Evolutionary conservation across 2,888 invertebrate species (phyloP).

Genomic region (Cataglyphis cursor): DNA sequence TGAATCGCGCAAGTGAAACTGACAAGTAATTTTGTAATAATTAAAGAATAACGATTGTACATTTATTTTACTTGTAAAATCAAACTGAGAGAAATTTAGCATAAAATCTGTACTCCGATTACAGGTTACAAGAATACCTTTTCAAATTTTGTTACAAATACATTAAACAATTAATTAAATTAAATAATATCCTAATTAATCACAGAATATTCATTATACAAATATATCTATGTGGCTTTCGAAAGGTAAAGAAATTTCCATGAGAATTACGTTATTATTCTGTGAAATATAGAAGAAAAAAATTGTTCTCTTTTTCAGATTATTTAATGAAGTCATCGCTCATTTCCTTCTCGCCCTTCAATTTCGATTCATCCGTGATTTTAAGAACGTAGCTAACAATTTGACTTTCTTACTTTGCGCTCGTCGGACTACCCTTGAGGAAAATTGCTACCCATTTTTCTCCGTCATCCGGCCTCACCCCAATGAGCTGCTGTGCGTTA

Average conservation of each 20-base stretch:
- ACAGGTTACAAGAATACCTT: too few relatives aligned
- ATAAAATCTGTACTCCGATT: background rate
- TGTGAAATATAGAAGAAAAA: slow-evolving; percentile 29
- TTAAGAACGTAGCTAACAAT: slow-evolving; percentile 71
- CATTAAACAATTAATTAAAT: background rate
- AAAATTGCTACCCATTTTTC: slow-evolving; percentile 78
- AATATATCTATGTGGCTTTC: background rate
- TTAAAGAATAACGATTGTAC: slow-evolving; percentile 61
- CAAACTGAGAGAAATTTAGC: background rate
- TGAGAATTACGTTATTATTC: slow-evolving; percentile 28
- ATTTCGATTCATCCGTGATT: slow-evolving; percentile 69
- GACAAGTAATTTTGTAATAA: slow-evolving; percentile 82
- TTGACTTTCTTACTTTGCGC: slow-evolving; percentile 74
- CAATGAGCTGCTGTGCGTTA: slow-evolving; percentile 53
- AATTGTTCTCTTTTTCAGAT: slow-evolving; percentile 47
- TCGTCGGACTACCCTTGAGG: slow-evolving; percentile 60
- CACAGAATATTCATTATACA: background rate
- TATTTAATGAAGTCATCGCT: slow-evolving; percentile 50
- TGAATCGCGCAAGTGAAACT: slow-evolving; percentile 82
- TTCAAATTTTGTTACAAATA: background rate
- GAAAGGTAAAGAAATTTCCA: slow-evolving; percentile 3
- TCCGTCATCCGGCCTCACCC: slow-evolving; percentile 68
- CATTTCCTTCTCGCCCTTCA: slow-evolving; percentile 60
- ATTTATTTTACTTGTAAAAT: slow-evolving; percentile 14
- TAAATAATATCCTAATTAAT: background rate